Evolutionary conservation across 2,113 vertebrate species (phyloP), one percentile per base, ranked within the genome.

Genomic region (Podocnemis expansa): DNA sequence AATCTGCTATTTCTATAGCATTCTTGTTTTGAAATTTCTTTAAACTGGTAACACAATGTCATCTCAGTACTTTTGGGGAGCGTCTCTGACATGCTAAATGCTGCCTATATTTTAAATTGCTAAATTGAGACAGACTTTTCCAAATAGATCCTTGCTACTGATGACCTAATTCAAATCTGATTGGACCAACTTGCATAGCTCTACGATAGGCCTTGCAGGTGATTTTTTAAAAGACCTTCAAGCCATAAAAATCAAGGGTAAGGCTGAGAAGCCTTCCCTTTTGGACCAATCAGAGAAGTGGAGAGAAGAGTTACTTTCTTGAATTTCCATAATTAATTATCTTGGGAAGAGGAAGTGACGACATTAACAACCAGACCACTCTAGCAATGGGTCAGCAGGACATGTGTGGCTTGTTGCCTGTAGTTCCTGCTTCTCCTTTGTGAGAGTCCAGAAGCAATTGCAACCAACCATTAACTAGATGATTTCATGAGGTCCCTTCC

Each of bases 221-320:
- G 0, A 0, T 91, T 91, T 94, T 88, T 51, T 6, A 8, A 2
- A 1, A 43, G 92, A 6, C 76, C 78, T 82, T 84, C 80, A 93
- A 56, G 12, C n/a, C n/a, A 41, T 41, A 41, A 73, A 19, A 38
- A 73, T 11, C 38, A 24, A 41, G 38, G 38, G 10, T 24, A 73
- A 10, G 67, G 67, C 14, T 24, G 38, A 73, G 38, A 73, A 73
- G 8, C 34, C 19, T 70, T 21, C 21, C 10, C 38, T 14, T 38
- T 73, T 8, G 63, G 9, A 10, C 38, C 38, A 73, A 41, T 19
- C n/a, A 63, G 38, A 38, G 4, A 16, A 73, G n/a, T 88, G 91
- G 84, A 90, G 13, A 91, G 91, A 90, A 93, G 94, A 58, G 86
- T 87, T 89, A 86, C 90, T 87, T 82, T 85, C 58, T 88, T 89